A percentile compares a stretch with the other conserved stretches of the same genome.
phyloP scores from a whole-genome alignment of 2,888 invertebrate genomes.

The Agonopterix heracliana region DNA sequence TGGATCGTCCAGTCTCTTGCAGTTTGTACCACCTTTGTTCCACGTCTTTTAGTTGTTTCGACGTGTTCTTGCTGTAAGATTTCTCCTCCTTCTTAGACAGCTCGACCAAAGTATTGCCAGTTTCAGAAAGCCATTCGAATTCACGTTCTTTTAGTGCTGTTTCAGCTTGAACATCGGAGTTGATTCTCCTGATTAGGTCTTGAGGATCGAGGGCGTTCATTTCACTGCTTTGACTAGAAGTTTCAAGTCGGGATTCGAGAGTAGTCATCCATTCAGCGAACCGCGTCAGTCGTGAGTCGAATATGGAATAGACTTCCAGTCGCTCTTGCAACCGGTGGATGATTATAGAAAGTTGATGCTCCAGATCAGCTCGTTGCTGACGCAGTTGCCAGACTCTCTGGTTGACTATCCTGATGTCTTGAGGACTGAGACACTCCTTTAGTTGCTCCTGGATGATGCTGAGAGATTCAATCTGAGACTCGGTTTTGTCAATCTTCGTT shows the following conservation, averaged over 20 bases:
- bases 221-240: conserved; percentile 69
- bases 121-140: conserved; percentile 84
- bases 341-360: conserved; percentile 84
- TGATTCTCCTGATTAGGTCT: conserved; percentile 82
- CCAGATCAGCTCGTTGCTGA: conserved; percentile 88
- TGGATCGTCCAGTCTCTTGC: conserved; percentile 78
- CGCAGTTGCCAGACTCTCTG: conserved; percentile 86
- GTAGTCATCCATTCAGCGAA: conserved; percentile 83
- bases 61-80: conserved; percentile 64
- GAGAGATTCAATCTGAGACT: conserved; percentile 81
- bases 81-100: conserved; percentile 79
- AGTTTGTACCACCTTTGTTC: conserved; percentile 82
- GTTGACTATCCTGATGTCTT: conserved; percentile 87
- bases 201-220: conserved; percentile 80
- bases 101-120: conserved; percentile 80
- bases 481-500: conserved; percentile 73
- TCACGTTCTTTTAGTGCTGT: conserved; percentile 85
- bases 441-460: conserved; percentile 87
- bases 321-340: conserved; percentile 85
- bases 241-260: conserved; percentile 80
- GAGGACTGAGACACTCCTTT: conserved; percentile 89
- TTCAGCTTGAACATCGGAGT: conserved; percentile 85
- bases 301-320: conserved; percentile 81
- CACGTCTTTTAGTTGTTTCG: conserved; percentile 77
- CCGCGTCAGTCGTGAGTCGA: conserved; percentile 79